phyloP scores from a whole-genome alignment of 2,888 invertebrate species.

The Mesoligia furuncula region DNA sequence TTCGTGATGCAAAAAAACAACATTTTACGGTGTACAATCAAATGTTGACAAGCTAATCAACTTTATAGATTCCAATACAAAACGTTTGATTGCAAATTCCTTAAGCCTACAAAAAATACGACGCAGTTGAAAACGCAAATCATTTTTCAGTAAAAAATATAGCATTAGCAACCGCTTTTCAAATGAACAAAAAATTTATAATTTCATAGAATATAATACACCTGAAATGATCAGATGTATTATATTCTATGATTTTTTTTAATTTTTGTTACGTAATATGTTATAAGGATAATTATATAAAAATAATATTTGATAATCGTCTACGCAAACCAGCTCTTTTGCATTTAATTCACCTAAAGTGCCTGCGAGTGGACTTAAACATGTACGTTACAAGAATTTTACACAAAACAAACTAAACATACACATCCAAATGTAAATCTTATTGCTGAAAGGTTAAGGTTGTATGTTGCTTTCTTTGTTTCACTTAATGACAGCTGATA shows the following conservation, averaged over 20 bases:
- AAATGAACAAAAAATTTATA: neutral
- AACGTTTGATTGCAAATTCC: neutral
- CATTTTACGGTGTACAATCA: neutral
- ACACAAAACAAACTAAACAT: slow-evolving; percentile 47
- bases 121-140: neutral
- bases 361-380: slow-evolving; percentile 41
- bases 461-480: slow-evolving; percentile 36
- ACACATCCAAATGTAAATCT: slow-evolving; percentile 27
- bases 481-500: slow-evolving; percentile 59
- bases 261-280: neutral
- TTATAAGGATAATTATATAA: neutral
- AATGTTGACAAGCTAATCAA: neutral
- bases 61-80: neutral
- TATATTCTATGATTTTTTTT: neutral
- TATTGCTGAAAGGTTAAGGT: slow-evolving; percentile 28
- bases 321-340: slow-evolving; percentile 21
- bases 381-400: slow-evolving; percentile 48
- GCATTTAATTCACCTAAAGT: slow-evolving; percentile 50
- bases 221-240: too few species aligned
- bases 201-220: too few species aligned
- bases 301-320: slow-evolving; percentile 32
- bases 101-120: neutral
- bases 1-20: neutral
- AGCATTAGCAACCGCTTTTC: neutral
- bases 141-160: neutral